Evolutionary conservation across 2,888 invertebrate genomes (phyloP), one percentile per base, ranked within the genome.

Genomic region (Oscheius sp.): DNA sequence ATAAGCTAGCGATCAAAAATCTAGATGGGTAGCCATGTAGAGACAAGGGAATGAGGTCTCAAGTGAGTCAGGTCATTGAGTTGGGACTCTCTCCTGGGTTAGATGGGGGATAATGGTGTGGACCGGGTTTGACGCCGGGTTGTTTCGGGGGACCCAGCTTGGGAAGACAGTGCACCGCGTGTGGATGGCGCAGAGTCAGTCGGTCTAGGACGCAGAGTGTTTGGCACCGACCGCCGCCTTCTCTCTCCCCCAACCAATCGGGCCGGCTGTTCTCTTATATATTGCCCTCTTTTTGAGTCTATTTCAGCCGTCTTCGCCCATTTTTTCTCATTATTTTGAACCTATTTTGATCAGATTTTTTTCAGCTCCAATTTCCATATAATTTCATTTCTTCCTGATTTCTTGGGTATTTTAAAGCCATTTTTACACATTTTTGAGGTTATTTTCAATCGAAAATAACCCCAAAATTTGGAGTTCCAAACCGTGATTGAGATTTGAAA

Each of bases 201-300:
- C 6, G 27, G 52, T 25, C 37, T 23, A 48, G 31, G 65, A 65
- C 65, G 65, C 65, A 65, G 65, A 65, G 65, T 65, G 65, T 65
- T 65, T 65, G 65, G 65, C 65, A 65, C 52, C 45, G 65, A 65
- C 53, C 65, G 65, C 65, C 65, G 65, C 52, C 64, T 52, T 48
- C 64, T 52, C 52, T 45, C 37, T 23, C 39, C 33, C 46, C 61
- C 64, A 39, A 42, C 65, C 53, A 65, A 39, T 45, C 52, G 53
- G 61, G 52, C 58, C 65, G 37, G 55, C 65, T 65, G 65, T 65
- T 65, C 65, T 55, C 65, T 48, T 61, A 61, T 61, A 61, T 42
- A 61, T 61, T 61, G 45, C 61, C 31, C 42, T 39, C 45, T 61
- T 23, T 45, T 29, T n/a, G 20, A 27, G 1, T 25, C 25, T 61